Evolutionary conservation across 2,797 vertebrate genomes (phyloP), one percentile per base, ranked within the genome.

Genomic region (Ctenopoma multispine): DNA sequence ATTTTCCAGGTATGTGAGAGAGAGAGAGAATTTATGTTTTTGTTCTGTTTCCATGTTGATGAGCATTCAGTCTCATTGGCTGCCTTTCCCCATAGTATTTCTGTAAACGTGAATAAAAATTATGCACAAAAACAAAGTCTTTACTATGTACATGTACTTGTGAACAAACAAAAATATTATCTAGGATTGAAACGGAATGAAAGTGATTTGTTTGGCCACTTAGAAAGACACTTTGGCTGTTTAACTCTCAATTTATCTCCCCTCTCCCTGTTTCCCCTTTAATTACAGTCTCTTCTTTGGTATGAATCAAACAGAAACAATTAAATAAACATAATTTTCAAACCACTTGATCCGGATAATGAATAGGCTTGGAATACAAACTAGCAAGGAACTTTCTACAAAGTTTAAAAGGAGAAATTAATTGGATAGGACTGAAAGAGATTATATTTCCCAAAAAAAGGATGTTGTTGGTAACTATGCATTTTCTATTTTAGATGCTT

Each of bases 231-330:
- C 77, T 83, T 73, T 70, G 63, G 72, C 64, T 55, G 38, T 82
- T 87, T 77, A 77, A 53, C 60, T 77, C 38, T 59, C 65, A 38
- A 69, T 87, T 69, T 76, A 82, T 76, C 53, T 55, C 63, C 64
- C 50, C 56, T 65, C 48, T 78, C 74, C 77, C 72, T 58, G 41
- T 50, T 58, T 71, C 72, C 54, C 62, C 63, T 79, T 75, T 90
- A 91, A 92, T 91, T 87, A 88, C 72, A 72, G 78, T 58, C 77
- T 56, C 10, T 50, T 38, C 61, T 84, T 87, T 68, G 58, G 75
- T 73, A 29, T 59, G 66, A 84, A 81, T 90, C 89, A 89, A 89
- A 87, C 75, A 75, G 71, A 78, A 80, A 86, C 87, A 90, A 88
- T 92, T 91, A 85, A 84, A 81, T 83, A 78, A 49, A 61, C 77